Percentiles rank a stretch among this genome's conserved stretches.
Conservation (phyloP, 2,113 vertebrate species). For the Delphinapterus leucas region DNA sequence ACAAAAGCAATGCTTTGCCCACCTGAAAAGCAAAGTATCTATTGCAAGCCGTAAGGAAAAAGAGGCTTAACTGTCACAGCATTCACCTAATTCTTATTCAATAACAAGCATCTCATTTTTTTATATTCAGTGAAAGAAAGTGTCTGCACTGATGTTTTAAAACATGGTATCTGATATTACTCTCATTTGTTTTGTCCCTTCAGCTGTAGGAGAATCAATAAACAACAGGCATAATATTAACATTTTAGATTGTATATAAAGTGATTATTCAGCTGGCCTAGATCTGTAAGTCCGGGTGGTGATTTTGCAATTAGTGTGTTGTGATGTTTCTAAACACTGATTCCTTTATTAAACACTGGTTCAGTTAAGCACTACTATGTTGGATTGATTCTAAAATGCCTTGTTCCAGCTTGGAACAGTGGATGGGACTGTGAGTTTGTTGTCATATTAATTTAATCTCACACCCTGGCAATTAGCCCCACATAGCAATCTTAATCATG, state of each 20-base stretch:
- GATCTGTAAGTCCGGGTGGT: not conserved
- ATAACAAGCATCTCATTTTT: not conserved
- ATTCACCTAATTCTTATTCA: not conserved
- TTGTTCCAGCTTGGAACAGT: not conserved
- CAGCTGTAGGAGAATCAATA: not conserved
- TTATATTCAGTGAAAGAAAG: not conserved
- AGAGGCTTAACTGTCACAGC: not conserved
- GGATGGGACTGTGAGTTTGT: not conserved
- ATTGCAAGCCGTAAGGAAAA: not conserved
- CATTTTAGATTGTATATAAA: conserved; percentile 34
- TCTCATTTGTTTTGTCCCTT: not conserved
- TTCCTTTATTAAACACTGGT: not conserved
- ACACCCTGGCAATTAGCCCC: not conserved
- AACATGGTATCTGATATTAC: not conserved
- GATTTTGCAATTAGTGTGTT: conserved; percentile 14
- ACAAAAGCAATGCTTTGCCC: not conserved
- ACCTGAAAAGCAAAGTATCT: not conserved
- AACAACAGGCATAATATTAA: conserved; percentile 4
- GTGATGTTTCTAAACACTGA: not conserved
- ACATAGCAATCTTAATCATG: not conserved
- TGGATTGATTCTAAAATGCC: not conserved
- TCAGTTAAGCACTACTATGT: not conserved
- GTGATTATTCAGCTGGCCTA: not conserved
- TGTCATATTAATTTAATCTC: not conserved
- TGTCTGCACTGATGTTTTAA: not conserved